Percentiles rank a stretch among this genome's conserved stretches.
Evolutionary conservation across 1,140 invertebrate genomes (phyloP).

Genomic region (Trypoxylus dichotomus): DNA sequence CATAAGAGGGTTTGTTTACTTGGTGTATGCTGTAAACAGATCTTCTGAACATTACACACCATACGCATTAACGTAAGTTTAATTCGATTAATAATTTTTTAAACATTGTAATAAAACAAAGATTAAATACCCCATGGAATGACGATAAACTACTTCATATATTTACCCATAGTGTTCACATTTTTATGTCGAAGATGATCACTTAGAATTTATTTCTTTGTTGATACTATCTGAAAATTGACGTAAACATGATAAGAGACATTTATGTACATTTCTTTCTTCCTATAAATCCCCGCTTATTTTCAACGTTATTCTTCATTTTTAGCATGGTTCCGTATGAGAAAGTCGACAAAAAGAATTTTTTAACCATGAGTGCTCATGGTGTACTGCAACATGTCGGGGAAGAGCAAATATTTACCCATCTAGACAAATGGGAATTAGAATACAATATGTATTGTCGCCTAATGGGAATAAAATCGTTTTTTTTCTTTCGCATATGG

Average conservation of each 20-base stretch:
- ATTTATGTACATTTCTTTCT: too few species aligned
- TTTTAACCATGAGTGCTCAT: constrained; percentile 67
- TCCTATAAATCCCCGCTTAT: too few species aligned
- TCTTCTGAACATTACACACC: constrained; percentile 71
- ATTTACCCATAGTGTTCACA: too few species aligned
- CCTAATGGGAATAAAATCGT: constrained; percentile 72
- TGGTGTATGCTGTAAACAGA: constrained; percentile 68
- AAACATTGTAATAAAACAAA: too few species aligned
- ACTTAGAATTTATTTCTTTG: not conserved
- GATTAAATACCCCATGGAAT: too few species aligned
- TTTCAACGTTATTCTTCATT: too few species aligned
- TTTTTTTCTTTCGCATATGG: constrained; percentile 74
- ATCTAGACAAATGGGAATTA: constrained; percentile 68
- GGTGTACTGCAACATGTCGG: constrained; percentile 70
- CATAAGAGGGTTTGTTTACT: constrained; percentile 65
- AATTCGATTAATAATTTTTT: too few species aligned
- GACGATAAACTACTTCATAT: too few species aligned
- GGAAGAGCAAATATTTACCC: constrained; percentile 68
- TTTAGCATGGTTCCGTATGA: constrained; percentile 65
- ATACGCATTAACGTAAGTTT: constrained; percentile 63
- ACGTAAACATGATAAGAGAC: too few species aligned
- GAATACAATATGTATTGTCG: constrained; percentile 70
- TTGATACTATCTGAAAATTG: not conserved
- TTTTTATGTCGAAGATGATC: too few species aligned
- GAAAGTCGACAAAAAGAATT: constrained; percentile 63